phyloP scores from a whole-genome alignment of 2,797 vertebrate species.

The Leucoraja ocellata region DNA sequence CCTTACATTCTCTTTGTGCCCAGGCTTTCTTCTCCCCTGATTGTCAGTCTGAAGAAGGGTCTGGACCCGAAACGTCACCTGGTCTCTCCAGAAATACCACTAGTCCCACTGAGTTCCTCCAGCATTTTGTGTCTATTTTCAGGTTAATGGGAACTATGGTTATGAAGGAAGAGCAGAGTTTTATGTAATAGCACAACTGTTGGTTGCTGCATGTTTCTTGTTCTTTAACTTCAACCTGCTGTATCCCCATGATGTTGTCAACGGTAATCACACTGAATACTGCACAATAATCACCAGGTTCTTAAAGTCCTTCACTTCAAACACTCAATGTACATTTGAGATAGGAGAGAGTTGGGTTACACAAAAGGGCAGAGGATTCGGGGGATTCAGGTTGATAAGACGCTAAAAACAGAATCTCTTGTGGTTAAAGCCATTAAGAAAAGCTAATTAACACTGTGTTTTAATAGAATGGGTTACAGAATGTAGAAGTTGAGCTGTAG shows the following conservation, averaged over 20 bases:
- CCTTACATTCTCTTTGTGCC: too few species aligned
- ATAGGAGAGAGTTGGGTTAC: not conserved
- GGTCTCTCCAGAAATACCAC: too few species aligned
- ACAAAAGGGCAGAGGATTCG: not conserved
- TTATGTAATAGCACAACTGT: not conserved
- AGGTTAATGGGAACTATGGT: not conserved
- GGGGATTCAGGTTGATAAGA: not conserved
- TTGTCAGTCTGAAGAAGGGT: too few species aligned
- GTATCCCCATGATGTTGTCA: not conserved
- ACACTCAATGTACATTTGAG: not conserved
- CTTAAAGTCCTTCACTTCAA: not conserved
- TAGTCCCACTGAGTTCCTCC: too few species aligned
- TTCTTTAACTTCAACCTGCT: not conserved
- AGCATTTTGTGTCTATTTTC: too few species aligned
- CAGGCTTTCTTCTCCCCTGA: too few species aligned
- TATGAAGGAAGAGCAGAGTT: not conserved
- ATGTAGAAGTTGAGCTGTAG: not conserved
- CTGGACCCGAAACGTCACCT: too few species aligned
- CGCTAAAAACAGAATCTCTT: not conserved
- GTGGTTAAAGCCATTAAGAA: not conserved
- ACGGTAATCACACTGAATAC: not conserved
- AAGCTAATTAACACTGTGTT: not conserved
- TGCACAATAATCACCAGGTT: not conserved
- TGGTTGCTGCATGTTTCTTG: not conserved
- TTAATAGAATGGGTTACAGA: not conserved